phyloP scores from a whole-genome alignment of 1,140 invertebrate species.

The Calephelis virginiensis region DNA sequence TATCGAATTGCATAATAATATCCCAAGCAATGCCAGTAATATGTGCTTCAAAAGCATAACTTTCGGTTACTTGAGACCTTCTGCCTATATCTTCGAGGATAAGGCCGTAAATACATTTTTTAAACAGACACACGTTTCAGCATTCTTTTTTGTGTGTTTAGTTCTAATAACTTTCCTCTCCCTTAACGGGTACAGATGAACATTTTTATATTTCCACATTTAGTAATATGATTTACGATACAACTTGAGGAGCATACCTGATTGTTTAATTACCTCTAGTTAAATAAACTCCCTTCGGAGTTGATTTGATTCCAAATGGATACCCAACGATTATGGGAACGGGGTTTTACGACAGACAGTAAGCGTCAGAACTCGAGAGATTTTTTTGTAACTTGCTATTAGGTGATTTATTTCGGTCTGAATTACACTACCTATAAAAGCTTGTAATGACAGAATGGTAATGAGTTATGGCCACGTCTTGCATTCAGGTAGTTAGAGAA shows the following conservation, averaged over 20 bases:
- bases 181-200: constrained; percentile 4
- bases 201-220: constrained; percentile 20
- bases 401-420: constrained; percentile 25
- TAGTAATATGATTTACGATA: constrained; percentile 41
- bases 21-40: too few relatives aligned
- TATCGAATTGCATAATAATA: too few relatives aligned
- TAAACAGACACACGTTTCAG: too few relatives aligned
- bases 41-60: too few relatives aligned
- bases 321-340: constrained; percentile 27
- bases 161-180: background rate
- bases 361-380: constrained; percentile 19
- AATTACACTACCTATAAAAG: constrained; percentile 18
- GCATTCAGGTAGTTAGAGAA: too few relatives aligned
- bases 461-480: background rate
- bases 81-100: too few relatives aligned
- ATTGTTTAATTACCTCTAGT: constrained; percentile 40
- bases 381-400: constrained; percentile 24
- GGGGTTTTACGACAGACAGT: constrained; percentile 31
- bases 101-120: too few relatives aligned
- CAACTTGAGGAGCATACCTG: constrained; percentile 36
- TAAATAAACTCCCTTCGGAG: constrained; percentile 34
- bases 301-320: constrained; percentile 33
- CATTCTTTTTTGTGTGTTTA: too few relatives aligned
- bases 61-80: too few relatives aligned
- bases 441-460: background rate